Conservation (phyloP, 2,888 invertebrate genomes). For the Eucera pruinosa region DNA sequence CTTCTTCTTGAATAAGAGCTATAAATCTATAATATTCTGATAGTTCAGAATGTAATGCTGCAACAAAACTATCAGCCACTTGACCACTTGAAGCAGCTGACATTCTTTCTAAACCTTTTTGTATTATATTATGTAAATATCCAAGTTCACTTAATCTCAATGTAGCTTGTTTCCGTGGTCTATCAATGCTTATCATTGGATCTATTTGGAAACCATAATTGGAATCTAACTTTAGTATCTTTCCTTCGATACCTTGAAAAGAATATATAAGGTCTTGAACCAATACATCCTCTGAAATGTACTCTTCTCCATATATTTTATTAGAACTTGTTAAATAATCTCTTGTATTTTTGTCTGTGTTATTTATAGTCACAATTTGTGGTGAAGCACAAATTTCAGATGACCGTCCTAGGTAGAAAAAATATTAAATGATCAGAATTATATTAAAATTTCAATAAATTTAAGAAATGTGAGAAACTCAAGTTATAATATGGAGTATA, state of each 20-base stretch:
- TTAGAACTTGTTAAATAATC: slow-evolving; percentile 65
- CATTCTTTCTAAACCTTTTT: slow-evolving; percentile 90
- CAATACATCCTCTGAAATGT: slow-evolving; percentile 85
- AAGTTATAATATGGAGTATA: background rate
- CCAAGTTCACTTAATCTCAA: slow-evolving; percentile 94
- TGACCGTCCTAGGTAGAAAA: slow-evolving; percentile 33
- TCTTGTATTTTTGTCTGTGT: slow-evolving; percentile 68
- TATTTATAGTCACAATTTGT: slow-evolving; percentile 75
- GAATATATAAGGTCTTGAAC: slow-evolving; percentile 93
- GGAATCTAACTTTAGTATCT: slow-evolving; percentile 88
- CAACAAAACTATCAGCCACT: slow-evolving; percentile 94
- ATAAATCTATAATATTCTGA: slow-evolving; percentile 95
- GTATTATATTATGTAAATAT: slow-evolving; percentile 92
- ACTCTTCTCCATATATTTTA: slow-evolving; percentile 79
- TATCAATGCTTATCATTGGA: slow-evolving; percentile 85
- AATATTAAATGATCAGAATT: background rate
- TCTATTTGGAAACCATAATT: slow-evolving; percentile 88
- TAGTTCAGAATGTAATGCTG: slow-evolving; percentile 93
- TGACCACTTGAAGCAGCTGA: slow-evolving; percentile 88
- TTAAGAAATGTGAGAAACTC: background rate
- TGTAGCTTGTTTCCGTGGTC: slow-evolving; percentile 87
- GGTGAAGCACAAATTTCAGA: slow-evolving; percentile 71
- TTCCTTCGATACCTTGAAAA: slow-evolving; percentile 95
- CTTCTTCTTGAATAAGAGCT: slow-evolving; percentile 94
- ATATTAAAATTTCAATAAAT: background rate